Evolutionary conservation across 2,797 vertebrate genomes (phyloP), one percentile per base, ranked within the genome.

Genomic region (Fundulus diaphanus): DNA sequence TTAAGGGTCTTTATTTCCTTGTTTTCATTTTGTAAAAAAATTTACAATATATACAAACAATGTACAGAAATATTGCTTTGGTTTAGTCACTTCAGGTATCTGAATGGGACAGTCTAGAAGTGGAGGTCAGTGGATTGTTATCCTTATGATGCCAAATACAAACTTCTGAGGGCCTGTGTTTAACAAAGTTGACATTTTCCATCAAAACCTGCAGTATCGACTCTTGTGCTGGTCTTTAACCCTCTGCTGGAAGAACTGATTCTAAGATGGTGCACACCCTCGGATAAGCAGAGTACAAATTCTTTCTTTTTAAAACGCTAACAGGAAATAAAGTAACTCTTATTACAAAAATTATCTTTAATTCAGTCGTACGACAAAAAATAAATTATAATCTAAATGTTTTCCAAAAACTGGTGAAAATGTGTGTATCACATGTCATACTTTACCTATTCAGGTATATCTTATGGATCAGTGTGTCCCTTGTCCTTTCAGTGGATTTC

Each of bases 1-100:
- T 80, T 33, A 68, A 72, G 68, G 59, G 18, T 90, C 66, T 89
- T 92, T 89, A 84, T 92, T 92, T 75, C 71, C 68, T 80, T 51
- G 12, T 27, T 76, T 70, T 73, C 31, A 74, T 79, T 84, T 54
- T 70, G 51, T 15, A 54, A 44, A 54, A 44, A 56, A 51, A 59
- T 72, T 42, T 78, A 20, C 70, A 52, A 22, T 63, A 2, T 20
- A 24, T 9, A 33, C n/a, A 3, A 9, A n/a, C 16, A 12, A 49
- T 31, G 72, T 69, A 7, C 72, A 61, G 72, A 77, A 31, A 86
- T 8, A n/a, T 42, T 24, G 3, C 42, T 29, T 33, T 49, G 56
- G 56, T 46, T 76, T 7, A 73, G 37, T 78, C 74, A 74, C 56
- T 72, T 42, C n/a, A 56, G 54, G 65, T 29, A 70, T 72, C 44